Conservation (phyloP, 2,888 invertebrate genomes). For the Rhorus exstirpatorius region DNA sequence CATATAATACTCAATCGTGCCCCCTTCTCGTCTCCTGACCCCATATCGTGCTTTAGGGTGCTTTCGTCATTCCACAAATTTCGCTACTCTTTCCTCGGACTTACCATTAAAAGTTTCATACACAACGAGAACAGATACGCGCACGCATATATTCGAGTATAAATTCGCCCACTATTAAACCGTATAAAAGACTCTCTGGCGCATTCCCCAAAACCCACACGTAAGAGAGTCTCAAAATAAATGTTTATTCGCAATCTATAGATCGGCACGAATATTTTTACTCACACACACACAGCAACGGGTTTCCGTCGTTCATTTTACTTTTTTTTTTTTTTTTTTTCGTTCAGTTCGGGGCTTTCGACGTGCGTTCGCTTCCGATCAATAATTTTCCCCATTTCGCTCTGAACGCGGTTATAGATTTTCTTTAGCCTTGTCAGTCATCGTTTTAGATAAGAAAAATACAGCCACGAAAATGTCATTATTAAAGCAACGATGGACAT, state of each 20-base stretch:
- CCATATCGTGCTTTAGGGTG: not conserved
- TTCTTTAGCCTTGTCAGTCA: not conserved
- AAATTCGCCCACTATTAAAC: constrained; percentile 32
- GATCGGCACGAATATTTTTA: constrained; percentile 21
- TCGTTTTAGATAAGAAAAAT: not conserved
- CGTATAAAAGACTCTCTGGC: constrained; percentile 32
- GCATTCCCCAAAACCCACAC: constrained; percentile 31
- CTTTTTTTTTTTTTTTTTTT: not conserved
- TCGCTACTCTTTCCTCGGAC: not conserved
- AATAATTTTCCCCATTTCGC: not conserved
- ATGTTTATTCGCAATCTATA: constrained; percentile 42
- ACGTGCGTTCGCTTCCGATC: too few relatives aligned
- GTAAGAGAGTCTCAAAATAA: constrained; percentile 49
- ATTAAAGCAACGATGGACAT: not conserved
- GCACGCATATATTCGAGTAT: constrained; percentile 6
- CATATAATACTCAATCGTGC: not conserved
- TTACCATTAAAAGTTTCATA: constrained; percentile 4
- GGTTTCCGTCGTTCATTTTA: constrained; percentile 23
- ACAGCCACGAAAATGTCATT: not conserved
- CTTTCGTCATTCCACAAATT: constrained; percentile 35
- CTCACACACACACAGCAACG: constrained; percentile 30
- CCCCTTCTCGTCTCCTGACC: not conserved
- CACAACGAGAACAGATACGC: not conserved
- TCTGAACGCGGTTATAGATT: not conserved
- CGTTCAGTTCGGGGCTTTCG: not conserved